Base-by-base conservation (phyloP, 2,888 invertebrate species). In the Lottia gigantea region DNA sequence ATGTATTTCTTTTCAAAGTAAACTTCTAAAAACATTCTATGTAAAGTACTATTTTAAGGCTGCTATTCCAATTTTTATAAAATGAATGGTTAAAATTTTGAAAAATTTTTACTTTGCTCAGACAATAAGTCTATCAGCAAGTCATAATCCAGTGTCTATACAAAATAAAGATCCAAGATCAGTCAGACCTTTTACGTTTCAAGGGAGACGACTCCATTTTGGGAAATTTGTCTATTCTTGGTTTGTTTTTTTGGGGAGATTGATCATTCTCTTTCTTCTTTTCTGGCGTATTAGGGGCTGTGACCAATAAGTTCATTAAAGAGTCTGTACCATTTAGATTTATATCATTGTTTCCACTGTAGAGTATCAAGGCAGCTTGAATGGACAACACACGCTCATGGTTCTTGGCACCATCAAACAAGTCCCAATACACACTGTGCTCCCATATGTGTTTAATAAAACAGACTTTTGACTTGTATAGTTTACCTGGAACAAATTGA, bases 381-480 rank as follows among this genome's bases (percentile, higher is more conserved):
- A 86, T 86, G 23, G 85, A 83, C 23, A 86, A 78, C 7, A 86
- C 86, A 2, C 86, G 74, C 49, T 86, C 85, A 31, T 86, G 86
- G 74, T 85, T 85, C 68, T 83, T 85, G 62, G 77, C 82, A 0
- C 84, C 86, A 8, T 80, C 80, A 75, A 86, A 86, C 71, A 80
- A 77, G 62, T 86, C 83, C 86, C 86, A 86, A 76, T 86, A 86
- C 11, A 86, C 77, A 40, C 81, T 83, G 76, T 86, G 86, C 55
- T 86, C 86, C 86, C 86, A 86, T 8, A 86, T 73, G 67, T 86
- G 86, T 68, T 86, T 86, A 67, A 83, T 84, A 66, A 85, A 82
- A 67, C 86, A 86, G 15, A 86, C 86, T 66, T 80, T 80, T 71
- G 86, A 86, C 73, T 86, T 86, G 82, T 86, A 86, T 68, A 86